Percentiles rank a stretch among this genome's conserved stretches.
These are phyloP conservation scores for Epiblema foenella DNA, from an alignment of 2,888 invertebrate genomes.

Conservation along the genomic window DNA sequence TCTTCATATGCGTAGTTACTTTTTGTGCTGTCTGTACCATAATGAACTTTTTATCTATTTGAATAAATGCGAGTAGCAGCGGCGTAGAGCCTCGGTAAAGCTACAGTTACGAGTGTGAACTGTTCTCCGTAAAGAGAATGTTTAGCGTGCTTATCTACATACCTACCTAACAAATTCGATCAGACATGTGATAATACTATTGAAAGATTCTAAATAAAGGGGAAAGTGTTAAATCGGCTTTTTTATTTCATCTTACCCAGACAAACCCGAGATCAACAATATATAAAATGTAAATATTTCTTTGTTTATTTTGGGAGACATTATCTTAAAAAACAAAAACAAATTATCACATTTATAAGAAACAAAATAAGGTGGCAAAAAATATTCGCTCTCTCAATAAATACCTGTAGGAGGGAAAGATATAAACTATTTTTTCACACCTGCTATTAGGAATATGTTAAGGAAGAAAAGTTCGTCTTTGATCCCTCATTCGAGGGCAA, in stretches of 20 bases:
- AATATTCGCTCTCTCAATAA: too few relatives aligned
- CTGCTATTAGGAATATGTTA: too few relatives aligned
- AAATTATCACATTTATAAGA: too few relatives aligned
- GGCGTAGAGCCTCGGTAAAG: slow-evolving; percentile 44
- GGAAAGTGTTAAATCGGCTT: slow-evolving; percentile 66
- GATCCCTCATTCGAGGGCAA: too few relatives aligned
- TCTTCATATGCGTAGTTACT: too few relatives aligned
- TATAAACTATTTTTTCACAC: too few relatives aligned
- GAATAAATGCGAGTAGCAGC: neutral
- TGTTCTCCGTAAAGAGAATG: slow-evolving; percentile 59
- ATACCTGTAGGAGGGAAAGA: too few relatives aligned
- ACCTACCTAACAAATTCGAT: slow-evolving; percentile 67
- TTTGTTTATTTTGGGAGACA: neutral
- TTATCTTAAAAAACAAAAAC: too few relatives aligned
- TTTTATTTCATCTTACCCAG: slow-evolving; percentile 54
- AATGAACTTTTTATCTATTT: too few relatives aligned
- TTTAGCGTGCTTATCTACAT: slow-evolving; percentile 68
- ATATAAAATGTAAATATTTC: neutral
- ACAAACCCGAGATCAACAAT: neutral
- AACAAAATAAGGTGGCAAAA: too few relatives aligned
- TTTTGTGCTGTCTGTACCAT: too few relatives aligned
- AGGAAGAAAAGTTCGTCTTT: too few relatives aligned
- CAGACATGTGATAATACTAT: slow-evolving; percentile 80
- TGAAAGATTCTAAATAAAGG: slow-evolving; percentile 80
- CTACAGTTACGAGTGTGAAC: slow-evolving; percentile 52